phyloP scores from a whole-genome alignment of 2,888 invertebrate genomes.

The Eurytoma adleriae region DNA sequence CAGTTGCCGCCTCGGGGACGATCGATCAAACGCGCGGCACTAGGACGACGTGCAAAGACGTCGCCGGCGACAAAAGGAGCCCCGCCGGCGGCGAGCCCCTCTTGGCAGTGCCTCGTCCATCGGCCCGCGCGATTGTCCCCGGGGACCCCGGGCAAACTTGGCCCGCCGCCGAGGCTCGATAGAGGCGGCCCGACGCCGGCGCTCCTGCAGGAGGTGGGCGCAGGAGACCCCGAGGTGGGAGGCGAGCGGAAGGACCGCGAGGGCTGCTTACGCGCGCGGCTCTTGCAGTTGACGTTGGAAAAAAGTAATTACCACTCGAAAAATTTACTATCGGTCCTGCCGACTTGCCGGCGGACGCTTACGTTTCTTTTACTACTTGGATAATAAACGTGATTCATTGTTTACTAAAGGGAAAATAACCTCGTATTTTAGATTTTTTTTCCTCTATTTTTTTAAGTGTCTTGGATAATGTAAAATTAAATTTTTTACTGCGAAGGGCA shows the following conservation, averaged over 20 bases:
- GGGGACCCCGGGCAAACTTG: neutral
- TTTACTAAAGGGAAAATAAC: no score
- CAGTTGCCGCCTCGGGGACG: constrained; percentile 15
- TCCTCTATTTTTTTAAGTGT: no score
- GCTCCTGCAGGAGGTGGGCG: neutral
- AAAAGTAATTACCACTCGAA: no score
- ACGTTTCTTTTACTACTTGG: no score
- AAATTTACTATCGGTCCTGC: no score
- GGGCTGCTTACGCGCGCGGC: no score
- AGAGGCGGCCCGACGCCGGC: neutral
- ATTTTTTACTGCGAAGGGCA: no score
- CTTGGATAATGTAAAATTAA: no score
- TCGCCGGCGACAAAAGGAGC: constrained; percentile 8
- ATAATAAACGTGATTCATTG: no score
- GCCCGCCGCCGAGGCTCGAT: neutral
- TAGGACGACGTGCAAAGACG: constrained; percentile 29
- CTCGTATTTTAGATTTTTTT: no score
- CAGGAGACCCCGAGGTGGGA: neutral
- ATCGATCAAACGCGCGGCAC: constrained; percentile 42
- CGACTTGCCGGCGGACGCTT: no score
- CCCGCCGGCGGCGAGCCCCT: neutral
- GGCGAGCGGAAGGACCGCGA: neutral
- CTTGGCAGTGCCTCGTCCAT: constrained; percentile 11
- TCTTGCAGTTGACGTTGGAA: no score
- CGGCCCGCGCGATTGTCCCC: neutral